A percentile compares a stretch with the other conserved stretches of the same genome.
These are phyloP conservation scores for Ramphastos sulfuratus DNA, from an alignment of 2,113 vertebrate species.

Conservation along the genomic window DNA sequence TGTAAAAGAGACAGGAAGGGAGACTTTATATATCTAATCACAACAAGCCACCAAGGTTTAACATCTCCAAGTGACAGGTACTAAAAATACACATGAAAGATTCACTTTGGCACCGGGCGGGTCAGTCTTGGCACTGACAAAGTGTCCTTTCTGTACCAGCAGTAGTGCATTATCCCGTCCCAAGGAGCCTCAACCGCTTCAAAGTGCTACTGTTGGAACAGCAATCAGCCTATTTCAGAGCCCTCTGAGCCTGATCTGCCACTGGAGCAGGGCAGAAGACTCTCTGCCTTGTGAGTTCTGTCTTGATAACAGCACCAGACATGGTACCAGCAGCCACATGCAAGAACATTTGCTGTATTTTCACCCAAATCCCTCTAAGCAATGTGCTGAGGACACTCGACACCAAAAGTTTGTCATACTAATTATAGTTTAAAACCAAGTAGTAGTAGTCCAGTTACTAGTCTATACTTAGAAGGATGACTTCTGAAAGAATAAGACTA, in stretches of 20 bases:
- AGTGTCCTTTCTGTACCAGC: fast-evolving
- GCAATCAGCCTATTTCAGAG: neutral
- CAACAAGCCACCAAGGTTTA: neutral
- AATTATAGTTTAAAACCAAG: neutral
- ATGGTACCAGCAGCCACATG: too few relatives aligned
- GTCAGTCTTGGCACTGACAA: neutral
- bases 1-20: neutral
- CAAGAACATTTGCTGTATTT: neutral
- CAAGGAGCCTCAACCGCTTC: fast-evolving
- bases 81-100: neutral
- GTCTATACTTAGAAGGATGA: neutral
- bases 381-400: neutral
- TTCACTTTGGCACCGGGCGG: neutral
- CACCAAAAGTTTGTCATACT: neutral
- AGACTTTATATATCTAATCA: neutral
- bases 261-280: neutral
- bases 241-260: neutral
- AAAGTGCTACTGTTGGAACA: neutral
- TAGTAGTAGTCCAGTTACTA: neutral
- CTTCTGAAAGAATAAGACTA: neutral
- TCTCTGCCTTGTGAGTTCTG: too few relatives aligned
- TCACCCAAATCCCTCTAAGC: neutral
- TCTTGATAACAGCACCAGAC: neutral
- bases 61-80: neutral
- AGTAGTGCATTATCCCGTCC: too few relatives aligned